Base-by-base conservation (phyloP, 2,113 vertebrate genomes). In the Australoheros scitulus region DNA sequence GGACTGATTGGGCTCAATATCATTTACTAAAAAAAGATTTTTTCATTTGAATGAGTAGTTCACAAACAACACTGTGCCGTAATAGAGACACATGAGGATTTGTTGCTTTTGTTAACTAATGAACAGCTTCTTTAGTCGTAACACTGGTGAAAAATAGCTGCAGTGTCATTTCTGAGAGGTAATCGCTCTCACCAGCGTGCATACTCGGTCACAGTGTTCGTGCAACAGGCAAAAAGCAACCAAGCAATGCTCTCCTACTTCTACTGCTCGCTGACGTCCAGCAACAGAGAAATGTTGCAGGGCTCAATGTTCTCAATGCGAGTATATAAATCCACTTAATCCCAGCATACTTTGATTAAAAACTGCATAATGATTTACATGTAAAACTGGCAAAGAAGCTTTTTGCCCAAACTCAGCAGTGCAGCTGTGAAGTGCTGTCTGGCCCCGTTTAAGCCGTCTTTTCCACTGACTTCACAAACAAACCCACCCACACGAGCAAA, bases 401-500 rank as follows among this genome's bases (percentile, higher is more conserved):
- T 82, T 75, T 11, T 65, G 64, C 20, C n/a, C 36, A 34, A 15
- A 79, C 55, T 60, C 56, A 17, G 50, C 20, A 61, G 50, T 70
- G 58, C 7, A 77, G 77, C 5, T 65, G 24, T 61, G 29, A 85
- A 32, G 24, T 4, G 47, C 81, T 52, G 58, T 78, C 82, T 70
- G 70, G 36, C 11, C 7, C 4, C 24, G 47, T 61, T 85, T 65
- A 68, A 86, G 52, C 24, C 22, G 14, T 79, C 13, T 79, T 70
- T 79, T 50, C 63, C 61, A 32, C 77, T 17, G 52, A 34, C 76
- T 13, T 63, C 84, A 38, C 43, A 22, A 72, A 81, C 75, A 81
- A 77, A 56, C 17, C 26, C 38, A 9, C 11, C 52, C 2, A 24
- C 63, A 47, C 43, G 34, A 70, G 74, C 55, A 83, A 78, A 47